Evolutionary conservation across 2,113 vertebrate species (phyloP).

Genomic region (Perca schrenkii): DNA sequence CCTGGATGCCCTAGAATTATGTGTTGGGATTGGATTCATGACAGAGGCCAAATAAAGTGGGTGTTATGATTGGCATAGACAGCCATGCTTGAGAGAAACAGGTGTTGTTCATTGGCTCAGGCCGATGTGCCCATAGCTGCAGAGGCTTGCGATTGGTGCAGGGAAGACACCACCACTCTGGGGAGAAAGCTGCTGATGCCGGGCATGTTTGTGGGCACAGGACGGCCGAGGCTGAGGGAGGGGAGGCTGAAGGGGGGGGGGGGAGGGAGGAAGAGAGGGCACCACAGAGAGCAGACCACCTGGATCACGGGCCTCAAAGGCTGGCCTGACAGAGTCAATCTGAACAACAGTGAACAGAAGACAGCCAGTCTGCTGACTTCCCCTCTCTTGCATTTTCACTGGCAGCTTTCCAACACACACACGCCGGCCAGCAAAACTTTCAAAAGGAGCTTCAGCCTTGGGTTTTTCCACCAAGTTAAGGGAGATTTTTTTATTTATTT

Average conservation of each 20-base stretch:
- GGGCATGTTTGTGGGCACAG: constrained; percentile 63
- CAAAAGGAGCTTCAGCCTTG: constrained; percentile 69
- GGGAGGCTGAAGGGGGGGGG: not conserved
- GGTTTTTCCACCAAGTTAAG: constrained; percentile 81
- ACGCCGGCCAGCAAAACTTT: constrained; percentile 74
- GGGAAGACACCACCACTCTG: constrained; percentile 40
- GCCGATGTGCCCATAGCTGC: constrained; percentile 68
- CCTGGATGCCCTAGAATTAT: constrained; percentile 62
- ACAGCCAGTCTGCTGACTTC: constrained; percentile 81
- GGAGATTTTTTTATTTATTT: constrained; percentile 50
- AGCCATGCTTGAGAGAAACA: constrained; percentile 63
- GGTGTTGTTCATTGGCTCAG: constrained; percentile 79
- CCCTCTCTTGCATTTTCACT: constrained; percentile 77
- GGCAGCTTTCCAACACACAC: constrained; percentile 81
- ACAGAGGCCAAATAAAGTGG: constrained; percentile 75
- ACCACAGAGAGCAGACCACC: constrained; percentile 70
- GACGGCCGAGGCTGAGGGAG: constrained; percentile 13
- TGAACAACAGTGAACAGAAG: constrained; percentile 79
- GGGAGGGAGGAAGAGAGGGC: not conserved
- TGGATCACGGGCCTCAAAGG: constrained; percentile 76
- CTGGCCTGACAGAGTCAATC: constrained; percentile 73
- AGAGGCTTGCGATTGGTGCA: constrained; percentile 68
- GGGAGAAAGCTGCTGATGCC: constrained; percentile 62
- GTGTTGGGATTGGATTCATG: constrained; percentile 75
- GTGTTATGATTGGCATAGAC: constrained; percentile 81